These are phyloP conservation scores for Oxyteleia sp. DNA, from an alignment of 2,888 invertebrate species.

Conservation along the genomic window DNA sequence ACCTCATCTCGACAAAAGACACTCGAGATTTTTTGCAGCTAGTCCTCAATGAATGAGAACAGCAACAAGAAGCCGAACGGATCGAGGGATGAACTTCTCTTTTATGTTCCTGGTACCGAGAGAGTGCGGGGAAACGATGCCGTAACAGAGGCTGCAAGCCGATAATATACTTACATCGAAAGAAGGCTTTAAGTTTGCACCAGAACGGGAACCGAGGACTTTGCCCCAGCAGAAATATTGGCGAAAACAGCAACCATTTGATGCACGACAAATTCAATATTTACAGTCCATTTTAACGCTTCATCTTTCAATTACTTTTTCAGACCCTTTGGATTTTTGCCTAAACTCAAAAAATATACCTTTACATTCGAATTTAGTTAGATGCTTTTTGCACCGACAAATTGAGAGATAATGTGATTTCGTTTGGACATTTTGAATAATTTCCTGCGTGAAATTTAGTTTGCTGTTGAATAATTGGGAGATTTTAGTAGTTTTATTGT, in stretches of 20 bases:
- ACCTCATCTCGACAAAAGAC: conserved; percentile 18
- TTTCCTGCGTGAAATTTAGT: too few relatives aligned
- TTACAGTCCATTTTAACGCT: conserved; percentile 12
- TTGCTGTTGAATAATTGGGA: too few relatives aligned
- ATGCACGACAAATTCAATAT: conserved; percentile 28
- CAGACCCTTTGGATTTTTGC: background rate
- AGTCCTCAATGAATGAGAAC: conserved; percentile 40
- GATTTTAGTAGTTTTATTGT: too few relatives aligned
- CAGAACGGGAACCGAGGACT: conserved; percentile 15
- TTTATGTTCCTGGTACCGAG: conserved; percentile 20
- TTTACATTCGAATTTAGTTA: too few relatives aligned
- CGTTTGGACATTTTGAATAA: too few relatives aligned
- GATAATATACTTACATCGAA: conserved; percentile 75
- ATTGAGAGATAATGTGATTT: too few relatives aligned
- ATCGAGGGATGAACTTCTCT: too few relatives aligned
- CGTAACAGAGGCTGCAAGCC: conserved; percentile 73
- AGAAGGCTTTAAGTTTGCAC: conserved; percentile 37
- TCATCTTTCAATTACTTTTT: conserved; percentile 8
- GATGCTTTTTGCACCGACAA: too few relatives aligned
- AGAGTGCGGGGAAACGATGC: conserved; percentile 21
- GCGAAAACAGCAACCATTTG: conserved; percentile 25
- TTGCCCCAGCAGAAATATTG: conserved; percentile 26
- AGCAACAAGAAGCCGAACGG: too few relatives aligned
- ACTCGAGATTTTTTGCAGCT: conserved; percentile 34
- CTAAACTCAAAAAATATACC: too few relatives aligned